Percentiles rank a stretch among this genome's conserved stretches.
Evolutionary conservation across 2,113 vertebrate species (phyloP).

Genomic region (Anser brachyrhynchus): DNA sequence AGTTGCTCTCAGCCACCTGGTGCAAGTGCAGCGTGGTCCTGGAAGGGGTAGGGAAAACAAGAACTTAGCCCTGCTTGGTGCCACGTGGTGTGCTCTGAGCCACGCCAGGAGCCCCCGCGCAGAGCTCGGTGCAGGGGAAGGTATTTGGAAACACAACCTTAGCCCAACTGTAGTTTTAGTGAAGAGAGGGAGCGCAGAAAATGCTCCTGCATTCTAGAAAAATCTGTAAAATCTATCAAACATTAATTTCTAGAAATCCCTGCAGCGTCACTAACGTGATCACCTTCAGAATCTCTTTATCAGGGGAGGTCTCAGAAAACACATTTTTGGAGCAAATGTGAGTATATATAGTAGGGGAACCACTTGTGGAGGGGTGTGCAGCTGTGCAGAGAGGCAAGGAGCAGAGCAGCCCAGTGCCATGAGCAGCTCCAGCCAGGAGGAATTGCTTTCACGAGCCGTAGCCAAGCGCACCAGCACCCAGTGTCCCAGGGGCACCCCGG

Average conservation of each 20-base stretch:
- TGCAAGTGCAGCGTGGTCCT: constrained; percentile 91
- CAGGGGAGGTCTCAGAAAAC: background rate
- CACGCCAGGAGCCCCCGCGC: background rate
- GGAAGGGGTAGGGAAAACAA: background rate
- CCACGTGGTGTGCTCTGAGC: background rate
- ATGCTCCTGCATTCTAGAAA: rapidly evolving
- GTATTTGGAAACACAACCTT: background rate
- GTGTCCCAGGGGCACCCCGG: no score
- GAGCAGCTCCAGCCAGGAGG: background rate
- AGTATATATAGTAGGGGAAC: background rate
- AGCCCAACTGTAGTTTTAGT: background rate
- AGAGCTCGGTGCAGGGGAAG: background rate
- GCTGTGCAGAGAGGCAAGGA: background rate
- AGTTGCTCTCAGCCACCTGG: constrained; percentile 81
- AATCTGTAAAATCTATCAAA: background rate
- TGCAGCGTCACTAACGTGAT: rapidly evolving
- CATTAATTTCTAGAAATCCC: background rate
- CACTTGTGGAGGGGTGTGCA: background rate
- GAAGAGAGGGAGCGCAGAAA: background rate
- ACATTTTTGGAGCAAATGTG: rapidly evolving
- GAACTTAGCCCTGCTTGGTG: background rate
- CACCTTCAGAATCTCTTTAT: background rate
- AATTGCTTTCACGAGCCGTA: no score
- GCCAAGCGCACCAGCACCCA: no score
- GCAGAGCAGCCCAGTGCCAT: rapidly evolving